phyloP scores from a whole-genome alignment of 2,797 vertebrate genomes.

The Lagocephalus sceleratus region DNA sequence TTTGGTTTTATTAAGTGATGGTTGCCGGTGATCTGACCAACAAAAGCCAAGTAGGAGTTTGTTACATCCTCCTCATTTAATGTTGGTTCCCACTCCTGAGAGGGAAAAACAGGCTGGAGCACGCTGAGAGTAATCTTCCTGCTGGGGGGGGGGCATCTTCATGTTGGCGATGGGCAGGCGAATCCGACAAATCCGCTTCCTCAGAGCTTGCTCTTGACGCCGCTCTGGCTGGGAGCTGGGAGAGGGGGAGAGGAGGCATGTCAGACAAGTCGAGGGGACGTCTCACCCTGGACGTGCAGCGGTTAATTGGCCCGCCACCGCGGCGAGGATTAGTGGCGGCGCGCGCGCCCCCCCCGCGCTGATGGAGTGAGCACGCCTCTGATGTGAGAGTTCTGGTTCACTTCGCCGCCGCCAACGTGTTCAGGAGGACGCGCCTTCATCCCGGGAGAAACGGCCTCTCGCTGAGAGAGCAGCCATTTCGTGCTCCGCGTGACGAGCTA shows the following conservation, averaged over 20 bases:
- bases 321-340: constrained; percentile 38
- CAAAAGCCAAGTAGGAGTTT: constrained; percentile 20
- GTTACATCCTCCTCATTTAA: constrained; percentile 23
- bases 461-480: constrained; percentile 33
- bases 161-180: constrained; percentile 22
- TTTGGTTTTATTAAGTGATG: constrained; percentile 66
- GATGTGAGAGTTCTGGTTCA: constrained; percentile 58
- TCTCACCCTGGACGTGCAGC: constrained; percentile 35
- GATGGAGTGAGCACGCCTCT: no score
- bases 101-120: constrained; percentile 20
- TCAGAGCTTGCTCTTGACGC: constrained; percentile 71
- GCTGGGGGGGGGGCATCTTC: constrained; percentile 26
- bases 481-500: constrained; percentile 18
- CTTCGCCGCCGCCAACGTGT: constrained; percentile 24
- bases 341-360: no score
- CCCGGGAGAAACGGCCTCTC: constrained; percentile 15
- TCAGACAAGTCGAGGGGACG: constrained; percentile 31
- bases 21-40: constrained; percentile 23
- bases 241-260: constrained; percentile 18
- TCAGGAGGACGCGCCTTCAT: constrained; percentile 40
- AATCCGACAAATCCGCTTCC: constrained; percentile 28
- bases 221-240: constrained; percentile 40
- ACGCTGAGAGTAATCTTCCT: constrained; percentile 32
- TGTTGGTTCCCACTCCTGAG: constrained; percentile 12
- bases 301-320: constrained; percentile 30